Evolutionary conservation across 1,140 invertebrate genomes (phyloP).

Genomic region (Spodoptera litura): DNA sequence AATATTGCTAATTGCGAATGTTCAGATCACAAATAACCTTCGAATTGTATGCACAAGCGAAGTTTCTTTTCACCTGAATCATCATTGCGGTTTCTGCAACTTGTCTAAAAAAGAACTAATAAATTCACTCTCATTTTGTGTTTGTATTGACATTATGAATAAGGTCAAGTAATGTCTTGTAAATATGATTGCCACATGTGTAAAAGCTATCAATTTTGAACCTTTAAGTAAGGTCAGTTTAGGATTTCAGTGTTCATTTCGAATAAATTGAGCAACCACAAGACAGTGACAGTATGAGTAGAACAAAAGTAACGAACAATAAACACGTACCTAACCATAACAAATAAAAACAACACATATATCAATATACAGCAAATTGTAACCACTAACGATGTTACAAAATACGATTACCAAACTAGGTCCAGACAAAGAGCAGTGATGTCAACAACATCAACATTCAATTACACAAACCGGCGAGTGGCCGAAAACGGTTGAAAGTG

Average conservation of each 20-base stretch:
- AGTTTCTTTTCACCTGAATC: conserved; percentile 15
- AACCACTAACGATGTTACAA: conserved; percentile 38
- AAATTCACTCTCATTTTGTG: not conserved
- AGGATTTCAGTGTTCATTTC: too few relatives aligned
- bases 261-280: too few relatives aligned
- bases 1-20: not conserved
- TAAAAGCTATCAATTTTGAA: too few relatives aligned
- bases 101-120: not conserved
- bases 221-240: too few relatives aligned
- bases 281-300: too few relatives aligned
- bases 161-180: not conserved
- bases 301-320: not conserved
- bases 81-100: conserved; percentile 11
- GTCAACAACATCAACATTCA: conserved; percentile 54
- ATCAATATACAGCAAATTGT: conserved; percentile 1
- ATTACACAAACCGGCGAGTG: conserved; percentile 47
- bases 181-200: not conserved
- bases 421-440: conserved; percentile 46
- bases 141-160: not conserved
- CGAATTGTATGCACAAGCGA: not conserved
- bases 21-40: not conserved
- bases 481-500: conserved; percentile 63
- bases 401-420: conserved; percentile 42
- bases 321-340: not conserved
- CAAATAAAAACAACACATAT: not conserved